Percentiles rank a stretch among this genome's conserved stretches.
These are phyloP conservation scores for Drosophila cardini DNA, from an alignment of 1,140 invertebrate genomes.

Conservation along the genomic window DNA sequence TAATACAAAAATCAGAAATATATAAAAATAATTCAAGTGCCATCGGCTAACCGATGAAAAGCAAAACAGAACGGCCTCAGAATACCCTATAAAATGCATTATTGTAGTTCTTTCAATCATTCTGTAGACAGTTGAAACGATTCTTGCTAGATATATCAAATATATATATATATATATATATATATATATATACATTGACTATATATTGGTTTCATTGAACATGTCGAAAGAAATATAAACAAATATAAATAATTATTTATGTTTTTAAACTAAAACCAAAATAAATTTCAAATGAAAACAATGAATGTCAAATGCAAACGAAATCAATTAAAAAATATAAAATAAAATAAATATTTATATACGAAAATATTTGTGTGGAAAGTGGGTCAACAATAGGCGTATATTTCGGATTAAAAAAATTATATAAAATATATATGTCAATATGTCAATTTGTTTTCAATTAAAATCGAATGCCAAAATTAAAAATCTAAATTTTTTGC, in stretches of 20 bases:
- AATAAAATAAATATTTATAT: conserved; percentile 5
- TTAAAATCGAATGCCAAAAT: conserved; percentile 48
- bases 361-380: conserved; percentile 2
- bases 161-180: conserved; percentile 59
- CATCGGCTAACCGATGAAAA: conserved; percentile 31
- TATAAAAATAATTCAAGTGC: conserved; percentile 4
- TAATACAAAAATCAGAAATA: background rate
- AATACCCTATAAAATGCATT: conserved; percentile 9
- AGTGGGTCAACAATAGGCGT: conserved; percentile 26
- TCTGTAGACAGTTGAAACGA: background rate
- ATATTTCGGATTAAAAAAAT: conserved; percentile 9
- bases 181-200: conserved; percentile 51
- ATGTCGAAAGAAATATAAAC: conserved; percentile 64
- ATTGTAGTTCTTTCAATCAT: background rate
- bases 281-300: conserved; percentile 48
- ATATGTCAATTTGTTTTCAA: conserved; percentile 78
- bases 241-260: conserved; percentile 35
- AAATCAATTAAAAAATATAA: conserved; percentile 24
- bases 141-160: background rate
- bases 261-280: conserved; percentile 17
- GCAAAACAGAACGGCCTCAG: conserved; percentile 12
- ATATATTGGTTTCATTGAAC: conserved; percentile 77
- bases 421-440: conserved; percentile 23
- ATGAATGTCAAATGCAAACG: conserved; percentile 34
- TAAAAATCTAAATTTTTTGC: conserved; percentile 1